phyloP scores from a whole-genome alignment of 2,113 vertebrate species.

The Phaethon lepturus region DNA sequence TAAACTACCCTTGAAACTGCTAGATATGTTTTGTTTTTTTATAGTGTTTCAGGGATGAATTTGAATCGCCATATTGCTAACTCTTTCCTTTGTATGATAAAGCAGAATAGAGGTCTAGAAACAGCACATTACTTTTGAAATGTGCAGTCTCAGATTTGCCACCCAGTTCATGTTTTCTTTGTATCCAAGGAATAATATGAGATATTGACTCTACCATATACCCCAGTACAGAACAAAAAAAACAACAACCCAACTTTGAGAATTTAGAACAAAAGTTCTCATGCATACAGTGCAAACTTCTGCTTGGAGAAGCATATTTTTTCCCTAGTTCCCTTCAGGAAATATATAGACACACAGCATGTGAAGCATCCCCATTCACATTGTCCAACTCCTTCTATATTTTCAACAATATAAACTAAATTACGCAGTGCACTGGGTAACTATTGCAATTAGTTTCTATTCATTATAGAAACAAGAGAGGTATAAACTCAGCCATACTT shows the following conservation, averaged over 20 bases:
- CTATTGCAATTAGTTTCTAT: neutral
- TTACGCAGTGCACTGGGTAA: neutral
- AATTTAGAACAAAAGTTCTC: neutral
- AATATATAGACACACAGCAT: neutral
- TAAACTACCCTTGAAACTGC: neutral
- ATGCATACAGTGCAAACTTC: neutral
- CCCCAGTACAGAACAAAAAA: neutral
- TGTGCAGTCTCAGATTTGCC: neutral
- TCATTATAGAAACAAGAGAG: neutral
- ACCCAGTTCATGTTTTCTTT: neutral
- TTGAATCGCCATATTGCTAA: neutral
- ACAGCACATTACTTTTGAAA: neutral
- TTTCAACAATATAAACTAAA: neutral
- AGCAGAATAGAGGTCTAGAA: neutral
- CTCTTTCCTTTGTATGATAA: neutral
- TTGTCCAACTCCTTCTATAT: neutral
- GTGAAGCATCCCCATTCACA: neutral
- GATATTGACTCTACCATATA: neutral
- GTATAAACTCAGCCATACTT: constrained; percentile 80
- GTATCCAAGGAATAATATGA: neutral
- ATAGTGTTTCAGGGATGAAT: neutral
- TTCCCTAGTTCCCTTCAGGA: neutral
- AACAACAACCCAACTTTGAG: too few relatives aligned
- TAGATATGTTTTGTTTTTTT: neutral
- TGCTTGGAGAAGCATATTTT: neutral